phyloP scores from a whole-genome alignment of 64 coral and sea anemone genomes.

The Actinia equina region DNA sequence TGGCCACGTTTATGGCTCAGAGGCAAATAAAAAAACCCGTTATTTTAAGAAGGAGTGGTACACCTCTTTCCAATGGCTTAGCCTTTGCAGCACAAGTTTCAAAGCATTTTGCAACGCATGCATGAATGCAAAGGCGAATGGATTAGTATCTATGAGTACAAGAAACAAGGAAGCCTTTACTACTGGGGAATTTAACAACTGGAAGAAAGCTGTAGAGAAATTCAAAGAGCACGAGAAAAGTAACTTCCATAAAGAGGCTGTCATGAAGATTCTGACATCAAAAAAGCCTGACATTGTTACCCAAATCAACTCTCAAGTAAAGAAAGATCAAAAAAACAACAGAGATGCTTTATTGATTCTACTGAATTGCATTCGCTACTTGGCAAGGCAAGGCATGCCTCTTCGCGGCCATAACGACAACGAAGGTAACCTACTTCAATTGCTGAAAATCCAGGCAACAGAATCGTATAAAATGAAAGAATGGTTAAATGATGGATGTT shows the following conservation, averaged over 20 bases:
- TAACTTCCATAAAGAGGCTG: slow-evolving; percentile 12
- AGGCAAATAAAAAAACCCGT: neutral
- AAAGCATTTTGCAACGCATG: slow-evolving; percentile 34
- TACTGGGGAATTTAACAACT: neutral
- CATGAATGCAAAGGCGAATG: slow-evolving; percentile 31
- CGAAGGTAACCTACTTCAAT: slow-evolving; percentile 15
- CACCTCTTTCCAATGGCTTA: slow-evolving; percentile 24
- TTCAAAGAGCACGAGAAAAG: slow-evolving; percentile 21
- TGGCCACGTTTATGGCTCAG: too few species aligned
- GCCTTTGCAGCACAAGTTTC: slow-evolving; percentile 22
- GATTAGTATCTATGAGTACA: slow-evolving; percentile 28
- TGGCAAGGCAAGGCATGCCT: slow-evolving; percentile 15
- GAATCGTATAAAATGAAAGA: slow-evolving; percentile 9
- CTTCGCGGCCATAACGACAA: slow-evolving; percentile 6
- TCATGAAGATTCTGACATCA: neutral
- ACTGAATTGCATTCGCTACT: neutral
- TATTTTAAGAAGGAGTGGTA: slow-evolving; percentile 29
- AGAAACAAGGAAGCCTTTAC: neutral
- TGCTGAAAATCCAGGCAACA: slow-evolving; percentile 6
- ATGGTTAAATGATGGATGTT: slow-evolving; percentile 14
- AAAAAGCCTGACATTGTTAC: slow-evolving; percentile 5
- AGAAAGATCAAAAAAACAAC: slow-evolving; percentile 10
- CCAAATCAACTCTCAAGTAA: neutral
- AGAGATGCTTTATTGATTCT: slow-evolving; percentile 10
- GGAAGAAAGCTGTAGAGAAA: slow-evolving; percentile 9